Conservation (phyloP, 2,113 vertebrate genomes). For the Sylvia atricapilla region DNA sequence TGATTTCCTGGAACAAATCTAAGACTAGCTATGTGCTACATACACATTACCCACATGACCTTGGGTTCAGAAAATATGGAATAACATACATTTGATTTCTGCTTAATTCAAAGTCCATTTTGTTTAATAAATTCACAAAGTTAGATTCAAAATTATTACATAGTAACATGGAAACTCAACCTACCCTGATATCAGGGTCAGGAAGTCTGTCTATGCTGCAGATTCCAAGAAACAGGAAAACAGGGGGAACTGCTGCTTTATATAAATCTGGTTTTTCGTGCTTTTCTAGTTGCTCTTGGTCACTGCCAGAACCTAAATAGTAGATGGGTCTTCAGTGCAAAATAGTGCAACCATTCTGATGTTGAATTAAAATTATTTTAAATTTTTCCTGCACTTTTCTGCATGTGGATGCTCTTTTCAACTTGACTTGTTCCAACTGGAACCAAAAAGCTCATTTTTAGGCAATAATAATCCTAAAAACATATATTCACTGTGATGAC, state of each 20-base stretch:
- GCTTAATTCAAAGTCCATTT: not conserved
- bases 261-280: not conserved
- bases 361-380: not conserved
- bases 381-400: not conserved
- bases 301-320: not conserved
- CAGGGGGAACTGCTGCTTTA: not conserved
- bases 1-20: not conserved
- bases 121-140: not conserved
- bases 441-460: not conserved
- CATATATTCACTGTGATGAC: not conserved
- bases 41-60: not conserved
- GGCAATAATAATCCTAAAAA: not conserved
- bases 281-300: not conserved
- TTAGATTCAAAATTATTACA: not conserved
- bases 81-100: not conserved
- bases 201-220: not conserved
- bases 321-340: not conserved
- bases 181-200: not conserved
- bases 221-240: not conserved
- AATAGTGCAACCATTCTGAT: not conserved
- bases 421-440: not conserved
- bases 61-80: not conserved
- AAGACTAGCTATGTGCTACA: not conserved
- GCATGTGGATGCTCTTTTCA: not conserved
- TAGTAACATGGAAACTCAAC: not conserved